Percentiles rank a stretch among this genome's conserved stretches.
Conservation (phyloP, 2,888 invertebrate species). For the Aphrophora alni region DNA sequence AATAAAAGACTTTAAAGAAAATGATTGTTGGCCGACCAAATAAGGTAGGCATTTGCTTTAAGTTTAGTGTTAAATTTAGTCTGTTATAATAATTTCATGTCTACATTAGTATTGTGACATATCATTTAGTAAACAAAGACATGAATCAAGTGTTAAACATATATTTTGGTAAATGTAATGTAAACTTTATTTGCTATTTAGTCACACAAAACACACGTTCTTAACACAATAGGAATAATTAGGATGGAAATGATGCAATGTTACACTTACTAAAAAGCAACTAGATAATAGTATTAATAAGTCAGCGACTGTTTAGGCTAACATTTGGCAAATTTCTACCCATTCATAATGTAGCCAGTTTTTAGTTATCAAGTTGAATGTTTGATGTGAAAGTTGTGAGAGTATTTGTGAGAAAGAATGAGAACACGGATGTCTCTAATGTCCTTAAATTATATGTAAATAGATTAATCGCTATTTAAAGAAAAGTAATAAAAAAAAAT, state of each 20-base stretch:
- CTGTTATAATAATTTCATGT: no score
- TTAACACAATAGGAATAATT: no score
- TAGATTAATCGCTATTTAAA: slow-evolving; percentile 20
- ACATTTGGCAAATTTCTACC: not conserved
- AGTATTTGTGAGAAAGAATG: not conserved
- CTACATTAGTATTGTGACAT: no score
- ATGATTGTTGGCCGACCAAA: no score
- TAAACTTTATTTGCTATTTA: no score
- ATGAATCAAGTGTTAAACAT: no score
- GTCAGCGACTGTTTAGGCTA: not conserved
- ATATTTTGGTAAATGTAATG: no score
- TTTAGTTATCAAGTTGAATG: slow-evolving; percentile 12
- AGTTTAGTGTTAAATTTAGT: no score
- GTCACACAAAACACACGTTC: no score
- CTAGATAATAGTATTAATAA: not conserved
- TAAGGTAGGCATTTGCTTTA: no score
- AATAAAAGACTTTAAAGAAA: no score
- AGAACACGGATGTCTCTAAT: slow-evolving; percentile 32
- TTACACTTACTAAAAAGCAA: not conserved
- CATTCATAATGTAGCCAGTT: not conserved
- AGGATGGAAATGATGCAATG: not conserved
- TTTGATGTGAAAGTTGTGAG: slow-evolving; percentile 24
- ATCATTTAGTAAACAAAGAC: no score
- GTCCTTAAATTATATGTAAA: slow-evolving; percentile 31
- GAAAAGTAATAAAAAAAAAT: not conserved